Evolutionary conservation across 2,797 vertebrate species (phyloP).

Genomic region (Iguana delicatissima): DNA sequence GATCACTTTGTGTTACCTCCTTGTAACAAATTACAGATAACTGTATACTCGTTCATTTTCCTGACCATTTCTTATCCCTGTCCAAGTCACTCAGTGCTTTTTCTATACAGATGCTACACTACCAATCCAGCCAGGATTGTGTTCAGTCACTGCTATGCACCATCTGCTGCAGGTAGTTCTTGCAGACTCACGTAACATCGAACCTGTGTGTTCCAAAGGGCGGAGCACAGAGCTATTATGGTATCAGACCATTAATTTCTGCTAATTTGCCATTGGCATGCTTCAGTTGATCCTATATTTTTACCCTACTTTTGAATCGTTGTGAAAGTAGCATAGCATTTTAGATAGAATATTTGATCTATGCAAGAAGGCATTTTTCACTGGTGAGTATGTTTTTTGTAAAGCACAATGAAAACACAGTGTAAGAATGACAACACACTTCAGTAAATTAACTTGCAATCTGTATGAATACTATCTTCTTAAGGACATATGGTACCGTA

Average conservation of each 20-base stretch:
- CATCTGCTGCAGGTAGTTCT: slow-evolving; percentile 2
- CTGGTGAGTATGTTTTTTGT: not conserved
- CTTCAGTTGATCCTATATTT: slow-evolving; percentile 50
- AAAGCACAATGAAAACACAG: not conserved
- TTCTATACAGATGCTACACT: not conserved
- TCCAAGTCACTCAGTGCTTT: not conserved
- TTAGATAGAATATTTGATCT: slow-evolving; percentile 15
- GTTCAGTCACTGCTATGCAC: slow-evolving; percentile 1
- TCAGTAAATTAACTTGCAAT: not conserved
- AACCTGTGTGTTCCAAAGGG: not conserved
- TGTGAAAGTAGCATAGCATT: slow-evolving; percentile 22
- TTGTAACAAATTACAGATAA: not conserved
- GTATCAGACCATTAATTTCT: not conserved
- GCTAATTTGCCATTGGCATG: slow-evolving; percentile 1
- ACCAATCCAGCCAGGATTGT: not conserved
- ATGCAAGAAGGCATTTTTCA: not conserved
- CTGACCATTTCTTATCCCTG: not conserved
- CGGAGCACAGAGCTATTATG: not conserved
- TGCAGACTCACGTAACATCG: not conserved
- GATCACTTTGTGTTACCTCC: too few species aligned
- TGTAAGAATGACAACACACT: not conserved
- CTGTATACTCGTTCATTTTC: not conserved
- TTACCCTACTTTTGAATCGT: not conserved
- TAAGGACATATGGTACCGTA: not conserved
- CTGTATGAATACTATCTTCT: not conserved